Evolutionary conservation across 2,797 vertebrate genomes (phyloP), one percentile per base, ranked within the genome.

Genomic region (Premnoplex brunnescens): DNA sequence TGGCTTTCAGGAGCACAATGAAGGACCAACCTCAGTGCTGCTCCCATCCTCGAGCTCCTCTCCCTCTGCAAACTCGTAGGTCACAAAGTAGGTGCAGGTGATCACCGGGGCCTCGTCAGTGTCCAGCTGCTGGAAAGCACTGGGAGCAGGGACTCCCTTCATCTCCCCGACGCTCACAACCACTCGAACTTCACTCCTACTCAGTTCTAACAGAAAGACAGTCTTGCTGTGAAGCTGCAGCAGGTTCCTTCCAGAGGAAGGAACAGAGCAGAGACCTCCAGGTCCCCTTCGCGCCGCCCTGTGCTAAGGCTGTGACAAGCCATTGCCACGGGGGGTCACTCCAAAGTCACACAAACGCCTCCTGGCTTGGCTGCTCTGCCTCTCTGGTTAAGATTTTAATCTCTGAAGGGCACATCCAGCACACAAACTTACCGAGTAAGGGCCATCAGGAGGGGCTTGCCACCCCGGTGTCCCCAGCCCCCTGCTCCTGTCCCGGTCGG

Each of bases 61-160:
- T 5, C 92, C 96, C 21, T 96, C 92, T 11, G 85, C 66, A 62
- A 99, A 99, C n/a, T 98, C 95, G 0, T 99, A 99, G 1, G 94
- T 98, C 88, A 99, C 97, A 0, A 83, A 97, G 91, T 99, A 99
- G 91, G 69, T 98, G 96, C 97, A 98, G 55, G 94, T 94, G 94
- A 98, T 44, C 5, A 98, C 34, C 0, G 98, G 98, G 37, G 97
- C 98, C 24, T 98, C 89, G 24, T 68, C 49, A 2, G 64, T 88
- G 14, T 98, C 97, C 2, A 79, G 88, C 59, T 97, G 97, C 55
- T 85, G 83, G 3, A 27, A 37, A 58, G 71, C 12, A 1, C 69
- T 20, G 1, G 97, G 97, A 58, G 98, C 94, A 43, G 98, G 97
- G 39, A 99, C 67, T 14, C 99, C 99, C 11, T n/a, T 95, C 88